Conservation (phyloP, 2,113 vertebrate species). For the Hemiprocne comata region DNA sequence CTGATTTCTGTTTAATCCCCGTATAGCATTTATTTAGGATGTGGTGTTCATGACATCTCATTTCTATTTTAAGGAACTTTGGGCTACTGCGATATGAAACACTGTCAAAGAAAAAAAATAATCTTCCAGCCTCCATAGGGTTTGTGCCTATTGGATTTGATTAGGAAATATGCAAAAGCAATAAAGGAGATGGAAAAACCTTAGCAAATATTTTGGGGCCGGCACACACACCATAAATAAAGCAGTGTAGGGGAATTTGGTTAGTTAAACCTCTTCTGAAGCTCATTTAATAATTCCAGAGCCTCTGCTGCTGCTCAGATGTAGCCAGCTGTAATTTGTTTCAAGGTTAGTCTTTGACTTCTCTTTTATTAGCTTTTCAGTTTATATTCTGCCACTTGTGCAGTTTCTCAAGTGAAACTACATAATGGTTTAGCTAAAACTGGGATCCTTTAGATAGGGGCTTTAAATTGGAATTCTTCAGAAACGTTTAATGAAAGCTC, state of each 20-base stretch:
- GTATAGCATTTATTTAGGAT: not conserved
- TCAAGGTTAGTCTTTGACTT: not conserved
- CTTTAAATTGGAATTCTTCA: not conserved
- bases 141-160: not conserved
- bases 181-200: not conserved
- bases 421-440: not conserved
- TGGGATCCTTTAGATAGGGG: not conserved
- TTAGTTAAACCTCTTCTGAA: not conserved
- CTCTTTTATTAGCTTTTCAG: not conserved
- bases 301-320: not conserved
- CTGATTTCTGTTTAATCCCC: not conserved
- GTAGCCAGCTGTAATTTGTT: not conserved
- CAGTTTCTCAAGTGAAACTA: not conserved
- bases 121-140: not conserved
- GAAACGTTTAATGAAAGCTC: not conserved
- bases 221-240: not conserved
- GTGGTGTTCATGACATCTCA: not conserved
- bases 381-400: not conserved
- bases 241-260: not conserved
- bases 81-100: not conserved
- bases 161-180: not conserved
- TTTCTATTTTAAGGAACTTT: not conserved
- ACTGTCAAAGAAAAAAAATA: not conserved
- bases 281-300: not conserved
- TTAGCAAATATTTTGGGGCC: not conserved